Evolutionary conservation across 2,888 invertebrate species (phyloP).

Genomic region (Alcis repandata): DNA sequence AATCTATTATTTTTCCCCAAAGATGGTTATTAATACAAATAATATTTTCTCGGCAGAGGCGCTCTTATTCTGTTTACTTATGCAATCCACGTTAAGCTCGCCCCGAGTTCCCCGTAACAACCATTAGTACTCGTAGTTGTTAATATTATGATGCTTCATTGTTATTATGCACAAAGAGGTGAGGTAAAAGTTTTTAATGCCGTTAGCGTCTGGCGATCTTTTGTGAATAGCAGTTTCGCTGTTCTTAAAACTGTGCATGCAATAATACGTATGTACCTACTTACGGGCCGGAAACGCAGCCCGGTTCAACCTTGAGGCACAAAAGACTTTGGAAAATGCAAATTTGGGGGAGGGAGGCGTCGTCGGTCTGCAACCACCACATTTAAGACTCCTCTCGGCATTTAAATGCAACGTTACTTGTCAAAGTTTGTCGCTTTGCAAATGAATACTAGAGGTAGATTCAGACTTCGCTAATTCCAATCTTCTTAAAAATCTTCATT

Average conservation of each 20-base stretch:
- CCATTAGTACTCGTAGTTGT: conserved; percentile 48
- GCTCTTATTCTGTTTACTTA: conserved; percentile 50
- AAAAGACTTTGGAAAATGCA: conserved; percentile 74
- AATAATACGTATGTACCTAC: conserved; percentile 38
- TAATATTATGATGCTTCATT: conserved; percentile 54
- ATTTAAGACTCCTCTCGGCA: conserved; percentile 57
- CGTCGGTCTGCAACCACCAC: conserved; percentile 52
- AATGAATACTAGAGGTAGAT: conserved; percentile 70
- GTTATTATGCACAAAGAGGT: conserved; percentile 51
- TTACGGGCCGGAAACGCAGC: conserved; percentile 50
- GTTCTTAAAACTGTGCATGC: conserved; percentile 48
- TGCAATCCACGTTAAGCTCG: conserved; percentile 54
- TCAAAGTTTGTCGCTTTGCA: conserved; percentile 74
- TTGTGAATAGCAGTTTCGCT: conserved; percentile 50
- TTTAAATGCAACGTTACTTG: conserved; percentile 80
- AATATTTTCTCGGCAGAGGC: conserved; percentile 57
- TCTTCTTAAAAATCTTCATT: not conserved
- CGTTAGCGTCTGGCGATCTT: conserved; percentile 51
- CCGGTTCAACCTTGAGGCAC: conserved; percentile 56
- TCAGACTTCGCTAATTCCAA: conserved; percentile 48
- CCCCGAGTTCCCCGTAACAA: conserved; percentile 37
- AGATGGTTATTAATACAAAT: conserved; percentile 72
- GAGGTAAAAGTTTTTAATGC: conserved; percentile 53
- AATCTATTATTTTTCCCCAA: conserved; percentile 78
- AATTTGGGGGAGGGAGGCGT: conserved; percentile 61